Evolutionary conservation across 2,888 invertebrate species (phyloP), one percentile per base, ranked within the genome.

Genomic region (Cyclophora albipunctata): DNA sequence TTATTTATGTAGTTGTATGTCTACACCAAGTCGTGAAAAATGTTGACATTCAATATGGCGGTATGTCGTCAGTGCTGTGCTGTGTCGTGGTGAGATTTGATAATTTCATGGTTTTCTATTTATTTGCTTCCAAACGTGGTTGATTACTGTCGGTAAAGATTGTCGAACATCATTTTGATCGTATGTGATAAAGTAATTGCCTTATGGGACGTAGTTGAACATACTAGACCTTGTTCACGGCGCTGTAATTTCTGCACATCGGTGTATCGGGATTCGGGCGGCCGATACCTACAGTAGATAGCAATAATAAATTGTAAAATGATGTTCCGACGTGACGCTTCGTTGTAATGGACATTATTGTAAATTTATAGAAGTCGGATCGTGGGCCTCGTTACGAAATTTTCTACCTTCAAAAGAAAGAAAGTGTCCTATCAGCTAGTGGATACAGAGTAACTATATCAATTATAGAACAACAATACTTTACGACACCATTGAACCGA

Each of bases 1-100:
- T 45, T 47, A 50, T 34, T 45, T 51, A 51, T 59, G 56, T 61
- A 60, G 62, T 64, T 75, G 69, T 71, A 75, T 71, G 80, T 76
- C 71, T 73, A 69, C 75, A 78, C 73, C 73, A 73, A 83, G 76
- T 78, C 74, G 78, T 80, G 78, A 77, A 78, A 72, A 77, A 81
- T 84, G 86, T 93, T 93, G 93, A 94, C 93, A 94, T 93, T 93
- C 93, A 95, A 95, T 93, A 95, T 95, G 95, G 95, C 95, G 95
- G 95, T 94, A 94, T 95, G 95, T 95, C 94, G 94, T 94, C 94
- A 94, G 95, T 95, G 95, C 94, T 94, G 93, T 95, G 95, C 95
- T 95, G 95, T 95, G 95, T 95, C 95, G 95, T 95, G 95, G 95
- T 95, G 92, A 94, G 95, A 94, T 91, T 89, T 85, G 76, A 71